phyloP scores from a whole-genome alignment of 2,797 vertebrate genomes.

The Chaunax sp. region DNA sequence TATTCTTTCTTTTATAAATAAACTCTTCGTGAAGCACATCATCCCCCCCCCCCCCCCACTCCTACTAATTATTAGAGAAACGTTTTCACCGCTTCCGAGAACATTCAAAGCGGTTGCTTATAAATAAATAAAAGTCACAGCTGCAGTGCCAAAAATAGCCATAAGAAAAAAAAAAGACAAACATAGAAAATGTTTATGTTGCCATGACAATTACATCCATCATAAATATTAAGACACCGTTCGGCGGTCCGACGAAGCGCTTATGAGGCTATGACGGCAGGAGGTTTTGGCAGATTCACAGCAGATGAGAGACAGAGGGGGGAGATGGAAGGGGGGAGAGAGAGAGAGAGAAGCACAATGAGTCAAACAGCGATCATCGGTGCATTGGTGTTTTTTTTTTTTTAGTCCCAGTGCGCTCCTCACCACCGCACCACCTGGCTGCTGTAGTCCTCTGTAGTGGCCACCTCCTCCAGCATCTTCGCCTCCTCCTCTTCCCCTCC shows the following conservation, averaged over 20 bases:
- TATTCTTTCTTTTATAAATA: constrained; percentile 36
- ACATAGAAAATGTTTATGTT: constrained; percentile 66
- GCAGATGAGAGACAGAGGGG: constrained; percentile 21
- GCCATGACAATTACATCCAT: constrained; percentile 76
- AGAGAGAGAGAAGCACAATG: constrained; percentile 49
- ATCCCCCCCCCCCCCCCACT: not conserved
- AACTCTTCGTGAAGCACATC: constrained; percentile 16
- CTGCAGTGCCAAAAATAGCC: constrained; percentile 59
- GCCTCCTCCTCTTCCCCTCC: constrained; percentile 76
- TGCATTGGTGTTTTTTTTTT: constrained; percentile 6
- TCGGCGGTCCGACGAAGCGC: constrained; percentile 59
- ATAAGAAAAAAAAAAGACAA: constrained; percentile 43
- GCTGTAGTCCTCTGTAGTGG: constrained; percentile 94
- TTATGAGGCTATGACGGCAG: constrained; percentile 39
- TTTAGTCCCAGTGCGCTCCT: constrained; percentile 64
- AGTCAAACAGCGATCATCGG: constrained; percentile 37
- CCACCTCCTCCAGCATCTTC: constrained; percentile 43
- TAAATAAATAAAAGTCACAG: constrained; percentile 63
- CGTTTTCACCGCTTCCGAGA: constrained; percentile 50
- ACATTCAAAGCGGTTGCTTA: constrained; percentile 66
- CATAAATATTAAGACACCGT: constrained; percentile 80
- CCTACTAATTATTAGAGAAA: constrained; percentile 35
- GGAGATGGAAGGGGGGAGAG: constrained; percentile 19
- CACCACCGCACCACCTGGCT: constrained; percentile 97
- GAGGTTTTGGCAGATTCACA: constrained; percentile 66